phyloP scores from a whole-genome alignment of 1,140 invertebrate genomes.

The Micrasema minimum region DNA sequence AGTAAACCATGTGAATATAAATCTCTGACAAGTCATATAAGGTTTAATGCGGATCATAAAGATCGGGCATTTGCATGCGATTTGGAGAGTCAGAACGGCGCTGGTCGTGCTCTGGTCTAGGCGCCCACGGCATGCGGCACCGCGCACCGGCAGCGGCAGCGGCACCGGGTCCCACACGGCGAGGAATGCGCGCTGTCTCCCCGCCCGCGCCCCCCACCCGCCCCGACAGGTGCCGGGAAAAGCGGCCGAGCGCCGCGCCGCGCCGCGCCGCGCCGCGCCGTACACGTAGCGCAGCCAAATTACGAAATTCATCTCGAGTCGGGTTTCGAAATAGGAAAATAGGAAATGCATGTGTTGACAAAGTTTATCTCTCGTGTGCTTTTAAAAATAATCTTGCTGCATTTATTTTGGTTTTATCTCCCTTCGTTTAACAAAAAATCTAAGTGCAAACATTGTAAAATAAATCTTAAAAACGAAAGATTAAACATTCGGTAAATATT shows the following conservation, averaged over 20 bases:
- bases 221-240: constrained; percentile 1
- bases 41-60: not conserved
- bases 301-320: too few species aligned
- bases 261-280: not conserved
- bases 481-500: too few species aligned
- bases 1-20: too few species aligned
- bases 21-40: not conserved
- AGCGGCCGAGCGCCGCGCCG: not conserved
- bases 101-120: not conserved
- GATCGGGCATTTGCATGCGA: not conserved
- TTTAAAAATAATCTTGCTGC: too few species aligned
- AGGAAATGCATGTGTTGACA: too few species aligned
- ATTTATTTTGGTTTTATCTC: too few species aligned
- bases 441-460: too few species aligned
- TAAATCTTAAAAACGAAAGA: too few species aligned
- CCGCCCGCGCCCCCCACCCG: not conserved
- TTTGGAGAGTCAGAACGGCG: not conserved
- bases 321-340: too few species aligned
- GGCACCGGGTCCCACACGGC: not conserved
- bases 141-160: not conserved
- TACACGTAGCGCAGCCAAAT: not conserved
- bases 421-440: too few species aligned
- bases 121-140: not conserved
- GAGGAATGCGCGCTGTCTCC: constrained; percentile 5
- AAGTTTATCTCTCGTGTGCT: too few species aligned